Percentiles rank a stretch among this genome's conserved stretches.
Conservation (phyloP, 1,140 invertebrate genomes). For the Oscheius sp. region DNA sequence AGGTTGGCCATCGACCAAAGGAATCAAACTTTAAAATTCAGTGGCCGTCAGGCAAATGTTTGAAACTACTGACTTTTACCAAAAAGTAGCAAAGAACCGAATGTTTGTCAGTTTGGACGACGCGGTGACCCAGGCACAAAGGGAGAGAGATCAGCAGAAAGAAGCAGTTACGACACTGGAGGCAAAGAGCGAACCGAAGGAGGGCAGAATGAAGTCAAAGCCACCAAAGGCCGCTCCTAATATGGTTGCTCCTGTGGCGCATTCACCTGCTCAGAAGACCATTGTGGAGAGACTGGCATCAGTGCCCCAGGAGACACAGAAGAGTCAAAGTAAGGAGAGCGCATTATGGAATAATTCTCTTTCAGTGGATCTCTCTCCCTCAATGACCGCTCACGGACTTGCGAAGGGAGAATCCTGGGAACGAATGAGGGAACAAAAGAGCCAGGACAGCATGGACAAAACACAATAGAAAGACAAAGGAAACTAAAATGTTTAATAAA, state of each 20-base stretch:
- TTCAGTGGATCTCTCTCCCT: background rate
- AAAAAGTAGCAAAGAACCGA: conserved; percentile 39
- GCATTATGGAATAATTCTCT: no score
- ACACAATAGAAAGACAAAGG: no score
- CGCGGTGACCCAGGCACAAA: conserved; percentile 36
- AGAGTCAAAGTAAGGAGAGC: background rate
- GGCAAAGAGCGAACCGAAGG: background rate
- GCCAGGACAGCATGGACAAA: conserved; percentile 9
- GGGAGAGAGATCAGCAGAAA: conserved; percentile 14
- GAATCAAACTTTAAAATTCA: conserved; percentile 17
- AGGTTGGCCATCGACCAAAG: conserved; percentile 15
- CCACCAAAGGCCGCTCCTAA: background rate
- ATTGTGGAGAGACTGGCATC: background rate
- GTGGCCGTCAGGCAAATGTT: conserved; percentile 47
- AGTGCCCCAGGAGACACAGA: background rate
- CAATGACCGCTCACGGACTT: background rate
- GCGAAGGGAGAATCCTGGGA: background rate
- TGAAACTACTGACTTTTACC: conserved; percentile 43
- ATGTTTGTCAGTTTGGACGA: conserved; percentile 40
- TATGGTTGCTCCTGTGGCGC: background rate
- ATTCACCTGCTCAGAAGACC: background rate
- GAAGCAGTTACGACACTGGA: background rate
- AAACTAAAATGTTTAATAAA: no score
- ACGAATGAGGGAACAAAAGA: background rate
- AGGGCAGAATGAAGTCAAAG: background rate